Percentiles rank a stretch among this genome's conserved stretches.
Evolutionary conservation across 1,140 invertebrate genomes (phyloP).

Genomic region (Melipona quadrifasciata): DNA sequence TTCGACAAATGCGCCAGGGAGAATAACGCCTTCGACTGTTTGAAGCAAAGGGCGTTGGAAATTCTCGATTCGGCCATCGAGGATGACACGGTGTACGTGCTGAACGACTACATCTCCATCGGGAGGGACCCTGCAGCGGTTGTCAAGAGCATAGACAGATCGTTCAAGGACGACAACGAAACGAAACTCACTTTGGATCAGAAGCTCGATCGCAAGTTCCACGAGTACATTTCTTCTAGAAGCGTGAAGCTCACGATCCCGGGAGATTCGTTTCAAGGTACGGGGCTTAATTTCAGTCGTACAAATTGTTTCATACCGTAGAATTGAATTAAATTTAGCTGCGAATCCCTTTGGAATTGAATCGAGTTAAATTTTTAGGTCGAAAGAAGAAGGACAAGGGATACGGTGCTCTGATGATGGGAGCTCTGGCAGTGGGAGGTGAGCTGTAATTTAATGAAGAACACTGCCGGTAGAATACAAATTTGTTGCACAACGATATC

Average conservation of each 20-base stretch:
- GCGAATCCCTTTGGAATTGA: background rate
- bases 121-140: conserved; percentile 76
- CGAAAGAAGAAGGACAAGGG: conserved; percentile 80
- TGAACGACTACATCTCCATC: conserved; percentile 83
- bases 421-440: conserved; percentile 85
- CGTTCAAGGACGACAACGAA: conserved; percentile 54
- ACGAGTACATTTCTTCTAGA: conserved; percentile 77
- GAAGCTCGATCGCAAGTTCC: conserved; percentile 76
- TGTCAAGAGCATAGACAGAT: conserved; percentile 26
- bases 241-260: conserved; percentile 79
- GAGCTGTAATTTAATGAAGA: conserved; percentile 26
- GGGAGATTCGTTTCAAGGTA: conserved; percentile 78
- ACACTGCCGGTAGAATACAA: background rate
- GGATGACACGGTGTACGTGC: conserved; percentile 83
- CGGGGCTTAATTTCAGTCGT: conserved; percentile 16
- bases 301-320: no score
- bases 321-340: background rate
- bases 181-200: conserved; percentile 74
- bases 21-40: conserved; percentile 81
- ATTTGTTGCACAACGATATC: background rate
- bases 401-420: conserved; percentile 83
- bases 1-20: conserved; percentile 77
- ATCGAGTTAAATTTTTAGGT: conserved; percentile 65
- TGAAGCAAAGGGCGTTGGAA: conserved; percentile 82
- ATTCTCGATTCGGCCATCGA: conserved; percentile 82